Conservation (phyloP, 2,797 vertebrate species). For the Spinus pinus region DNA sequence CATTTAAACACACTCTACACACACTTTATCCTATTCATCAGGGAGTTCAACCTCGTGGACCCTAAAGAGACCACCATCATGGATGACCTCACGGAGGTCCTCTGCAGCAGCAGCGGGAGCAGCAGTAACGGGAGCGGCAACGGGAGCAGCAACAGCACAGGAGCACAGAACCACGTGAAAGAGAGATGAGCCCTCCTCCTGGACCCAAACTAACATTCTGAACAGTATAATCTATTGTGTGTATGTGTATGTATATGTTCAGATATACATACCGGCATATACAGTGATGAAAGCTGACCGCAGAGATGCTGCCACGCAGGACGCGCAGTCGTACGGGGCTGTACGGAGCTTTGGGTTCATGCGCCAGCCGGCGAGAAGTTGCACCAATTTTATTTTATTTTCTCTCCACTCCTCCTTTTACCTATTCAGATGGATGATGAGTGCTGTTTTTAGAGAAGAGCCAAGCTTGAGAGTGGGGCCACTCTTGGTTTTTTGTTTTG, state of each 20-base stretch:
- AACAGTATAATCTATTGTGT: slow-evolving; percentile 43
- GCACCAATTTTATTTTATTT: slow-evolving; percentile 67
- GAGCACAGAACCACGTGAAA: slow-evolving; percentile 95
- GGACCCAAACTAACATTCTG: slow-evolving; percentile 51
- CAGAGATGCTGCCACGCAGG: slow-evolving; percentile 61
- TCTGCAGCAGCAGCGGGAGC: slow-evolving; percentile 82
- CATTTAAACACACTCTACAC: slow-evolving; percentile 97
- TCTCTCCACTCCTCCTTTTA: slow-evolving; percentile 48
- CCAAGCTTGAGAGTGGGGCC: slow-evolving; percentile 52
- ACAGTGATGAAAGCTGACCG: slow-evolving; percentile 42
- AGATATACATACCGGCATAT: slow-evolving; percentile 56
- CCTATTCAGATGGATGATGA: slow-evolving; percentile 41
- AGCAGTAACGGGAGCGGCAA: slow-evolving; percentile 73
- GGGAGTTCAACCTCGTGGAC: slow-evolving; percentile 98
- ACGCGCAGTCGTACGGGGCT: slow-evolving; percentile 31
- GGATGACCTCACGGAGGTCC: slow-evolving; percentile 97
- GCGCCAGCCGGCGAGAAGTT: slow-evolving; percentile 61
- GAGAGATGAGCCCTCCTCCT: slow-evolving; percentile 90
- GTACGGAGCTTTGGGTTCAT: slow-evolving; percentile 60
- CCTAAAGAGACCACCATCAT: slow-evolving; percentile 98
- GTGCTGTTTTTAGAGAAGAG: slow-evolving; percentile 64
- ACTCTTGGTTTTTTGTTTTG: not conserved
- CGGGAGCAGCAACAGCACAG: slow-evolving; percentile 68
- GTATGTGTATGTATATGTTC: slow-evolving; percentile 58
- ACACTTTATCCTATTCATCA: slow-evolving; percentile 98